phyloP scores from a whole-genome alignment of 2,797 vertebrate genomes.

The Siniperca scherzeri region DNA sequence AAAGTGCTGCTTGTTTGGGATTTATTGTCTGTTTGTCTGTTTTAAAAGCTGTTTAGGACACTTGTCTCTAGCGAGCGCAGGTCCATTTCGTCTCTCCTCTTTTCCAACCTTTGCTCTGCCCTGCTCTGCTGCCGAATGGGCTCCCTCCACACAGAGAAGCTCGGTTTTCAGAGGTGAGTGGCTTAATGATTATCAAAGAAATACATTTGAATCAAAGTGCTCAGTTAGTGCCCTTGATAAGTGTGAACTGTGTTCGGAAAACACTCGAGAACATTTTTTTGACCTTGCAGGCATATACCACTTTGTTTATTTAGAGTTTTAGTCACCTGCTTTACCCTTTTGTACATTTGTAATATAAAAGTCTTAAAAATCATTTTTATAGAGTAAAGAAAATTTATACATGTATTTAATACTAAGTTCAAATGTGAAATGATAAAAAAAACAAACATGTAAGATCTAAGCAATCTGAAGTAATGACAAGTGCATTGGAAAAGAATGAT shows the following conservation, averaged over 20 bases:
- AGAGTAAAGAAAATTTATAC: background rate
- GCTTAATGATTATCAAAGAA: slow-evolving; percentile 77
- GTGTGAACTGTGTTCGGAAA: slow-evolving; percentile 20
- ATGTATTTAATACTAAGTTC: slow-evolving; percentile 8
- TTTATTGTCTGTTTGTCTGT: slow-evolving; percentile 62
- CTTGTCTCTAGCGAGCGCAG: slow-evolving; percentile 47
- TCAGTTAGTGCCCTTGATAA: slow-evolving; percentile 31
- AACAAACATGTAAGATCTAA: background rate
- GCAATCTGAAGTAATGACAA: background rate
- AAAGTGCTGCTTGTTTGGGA: slow-evolving; percentile 58
- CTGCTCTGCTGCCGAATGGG: slow-evolving; percentile 56
- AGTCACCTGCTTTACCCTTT: slow-evolving; percentile 4
- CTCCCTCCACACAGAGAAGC: slow-evolving; percentile 53
- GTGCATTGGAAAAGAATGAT: slow-evolving; percentile 7
- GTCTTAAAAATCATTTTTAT: background rate
- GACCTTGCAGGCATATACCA: slow-evolving; percentile 22
- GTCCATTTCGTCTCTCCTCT: slow-evolving; percentile 56
- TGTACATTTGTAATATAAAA: background rate
- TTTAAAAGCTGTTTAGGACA: slow-evolving; percentile 64
- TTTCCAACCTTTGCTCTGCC: slow-evolving; percentile 77
- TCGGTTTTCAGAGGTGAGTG: slow-evolving; percentile 75
- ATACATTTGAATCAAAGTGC: slow-evolving; percentile 56
- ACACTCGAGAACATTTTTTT: slow-evolving; percentile 8
- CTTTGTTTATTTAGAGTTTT: slow-evolving; percentile 43
- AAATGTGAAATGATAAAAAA: slow-evolving; percentile 26